Percentiles rank a stretch among this genome's conserved stretches.
Conservation (phyloP, 2,888 invertebrate genomes). For the Pyrgus malvae region DNA sequence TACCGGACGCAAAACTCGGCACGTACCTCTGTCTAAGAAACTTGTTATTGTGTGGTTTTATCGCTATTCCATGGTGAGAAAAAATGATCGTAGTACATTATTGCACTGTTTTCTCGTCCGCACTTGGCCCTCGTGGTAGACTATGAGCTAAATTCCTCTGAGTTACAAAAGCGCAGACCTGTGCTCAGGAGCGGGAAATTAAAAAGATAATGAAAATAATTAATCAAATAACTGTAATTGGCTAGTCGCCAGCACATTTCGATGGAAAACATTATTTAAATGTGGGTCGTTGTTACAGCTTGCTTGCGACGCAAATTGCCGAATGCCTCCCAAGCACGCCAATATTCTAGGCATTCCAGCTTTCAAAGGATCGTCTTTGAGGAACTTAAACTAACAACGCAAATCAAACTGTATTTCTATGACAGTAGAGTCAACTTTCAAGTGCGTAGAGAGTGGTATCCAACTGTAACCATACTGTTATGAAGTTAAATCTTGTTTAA, state of each 20-base stretch:
- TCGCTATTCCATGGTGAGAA: too few relatives aligned
- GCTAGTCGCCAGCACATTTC: constrained; percentile 7
- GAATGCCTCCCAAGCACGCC: constrained; percentile 52
- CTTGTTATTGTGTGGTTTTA: too few relatives aligned
- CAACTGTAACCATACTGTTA: constrained; percentile 32
- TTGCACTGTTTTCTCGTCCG: too few relatives aligned
- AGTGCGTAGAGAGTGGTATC: constrained; percentile 31
- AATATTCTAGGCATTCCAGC: constrained; percentile 48
- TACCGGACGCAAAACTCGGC: too few relatives aligned
- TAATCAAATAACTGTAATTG: not conserved
- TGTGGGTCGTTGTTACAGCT: constrained; percentile 44
- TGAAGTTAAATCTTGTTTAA: constrained; percentile 33
- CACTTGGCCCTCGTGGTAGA: too few relatives aligned
- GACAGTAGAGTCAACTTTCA: constrained; percentile 32
- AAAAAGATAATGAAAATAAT: constrained; percentile 1
- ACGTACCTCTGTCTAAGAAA: too few relatives aligned
- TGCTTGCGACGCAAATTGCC: constrained; percentile 45
- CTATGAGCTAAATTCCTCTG: too few relatives aligned
- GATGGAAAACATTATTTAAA: constrained; percentile 41
- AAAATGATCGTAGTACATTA: too few relatives aligned
- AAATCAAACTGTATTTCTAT: constrained; percentile 46
- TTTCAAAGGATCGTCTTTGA: constrained; percentile 32
- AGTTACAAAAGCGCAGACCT: too few relatives aligned
- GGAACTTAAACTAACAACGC: constrained; percentile 33
- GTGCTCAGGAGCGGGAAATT: too few relatives aligned